Evolutionary conservation across 1,140 invertebrate species (phyloP).

Genomic region (Yoshiicerus persimilis): DNA sequence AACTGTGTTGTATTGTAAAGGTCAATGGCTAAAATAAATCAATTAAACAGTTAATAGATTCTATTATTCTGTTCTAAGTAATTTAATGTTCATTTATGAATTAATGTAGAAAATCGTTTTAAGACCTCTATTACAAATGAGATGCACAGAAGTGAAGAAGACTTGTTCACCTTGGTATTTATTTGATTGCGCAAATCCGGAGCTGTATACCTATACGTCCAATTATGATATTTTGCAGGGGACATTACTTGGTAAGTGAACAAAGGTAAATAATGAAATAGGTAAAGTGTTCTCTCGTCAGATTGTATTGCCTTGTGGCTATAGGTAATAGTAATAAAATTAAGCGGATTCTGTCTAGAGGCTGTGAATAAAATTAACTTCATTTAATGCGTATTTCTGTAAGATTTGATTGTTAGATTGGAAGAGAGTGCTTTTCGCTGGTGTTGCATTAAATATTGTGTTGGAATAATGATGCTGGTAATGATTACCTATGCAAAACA

Average conservation of each 20-base stretch:
- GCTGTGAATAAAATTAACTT: constrained; percentile 18
- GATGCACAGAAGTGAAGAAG: neutral
- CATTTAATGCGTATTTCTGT: neutral
- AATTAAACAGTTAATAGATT: too few species aligned
- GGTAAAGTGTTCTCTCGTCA: neutral
- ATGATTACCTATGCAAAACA: neutral
- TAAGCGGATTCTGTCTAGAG: neutral
- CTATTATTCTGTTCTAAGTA: neutral
- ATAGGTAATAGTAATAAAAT: neutral
- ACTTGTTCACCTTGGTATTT: constrained; percentile 17
- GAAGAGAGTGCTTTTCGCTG: neutral
- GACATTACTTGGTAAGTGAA: neutral
- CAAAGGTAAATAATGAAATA: neutral
- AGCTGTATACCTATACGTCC: neutral
- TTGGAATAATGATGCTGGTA: neutral
- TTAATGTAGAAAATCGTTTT: neutral
- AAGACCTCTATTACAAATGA: neutral
- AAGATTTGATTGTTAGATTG: neutral
- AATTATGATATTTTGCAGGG: neutral
- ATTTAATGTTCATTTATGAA: neutral
- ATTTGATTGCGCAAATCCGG: constrained; percentile 15
- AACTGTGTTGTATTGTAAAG: too few species aligned
- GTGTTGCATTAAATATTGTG: neutral
- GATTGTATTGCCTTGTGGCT: neutral
- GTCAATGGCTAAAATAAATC: too few species aligned